A percentile compares a stretch with the other conserved stretches of the same genome.
phyloP scores from a whole-genome alignment of 2,113 vertebrate species.

The Excalfactoria chinensis region DNA sequence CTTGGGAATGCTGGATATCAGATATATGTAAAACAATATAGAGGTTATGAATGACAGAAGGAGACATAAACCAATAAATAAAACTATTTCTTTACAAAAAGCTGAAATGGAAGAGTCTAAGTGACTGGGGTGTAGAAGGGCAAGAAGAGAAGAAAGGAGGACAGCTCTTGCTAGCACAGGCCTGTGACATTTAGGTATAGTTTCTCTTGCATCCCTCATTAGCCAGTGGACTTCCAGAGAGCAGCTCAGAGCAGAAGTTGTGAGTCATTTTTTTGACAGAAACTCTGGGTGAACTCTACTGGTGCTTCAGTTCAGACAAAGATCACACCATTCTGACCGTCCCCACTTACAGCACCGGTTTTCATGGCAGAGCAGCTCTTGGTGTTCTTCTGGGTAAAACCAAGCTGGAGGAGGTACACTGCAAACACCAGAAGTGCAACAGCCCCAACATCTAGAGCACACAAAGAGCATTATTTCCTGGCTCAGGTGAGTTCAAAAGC shows the following conservation, averaged over 20 bases:
- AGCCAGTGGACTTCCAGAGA: background rate
- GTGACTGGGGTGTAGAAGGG: background rate
- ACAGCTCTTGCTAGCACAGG: background rate
- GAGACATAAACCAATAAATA: background rate
- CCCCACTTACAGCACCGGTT: background rate
- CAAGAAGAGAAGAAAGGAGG: background rate
- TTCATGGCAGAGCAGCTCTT: background rate
- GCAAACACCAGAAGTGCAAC: background rate
- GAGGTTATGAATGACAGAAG: background rate
- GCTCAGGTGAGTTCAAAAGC: background rate
- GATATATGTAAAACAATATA: background rate
- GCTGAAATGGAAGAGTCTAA: constrained; percentile 13
- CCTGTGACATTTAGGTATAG: background rate
- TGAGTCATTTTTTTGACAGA: constrained; percentile 29
- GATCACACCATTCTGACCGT: background rate
- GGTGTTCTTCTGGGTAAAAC: background rate
- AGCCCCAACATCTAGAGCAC: rapidly evolving
- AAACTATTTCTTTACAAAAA: background rate
- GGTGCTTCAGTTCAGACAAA: background rate
- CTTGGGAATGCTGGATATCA: background rate
- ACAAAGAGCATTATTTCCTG: background rate
- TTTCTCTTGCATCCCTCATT: background rate
- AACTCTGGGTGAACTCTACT: background rate
- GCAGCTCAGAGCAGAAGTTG: background rate
- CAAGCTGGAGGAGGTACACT: background rate